Base-by-base conservation (phyloP, 2,888 invertebrate genomes). In the Aromia moschata region DNA sequence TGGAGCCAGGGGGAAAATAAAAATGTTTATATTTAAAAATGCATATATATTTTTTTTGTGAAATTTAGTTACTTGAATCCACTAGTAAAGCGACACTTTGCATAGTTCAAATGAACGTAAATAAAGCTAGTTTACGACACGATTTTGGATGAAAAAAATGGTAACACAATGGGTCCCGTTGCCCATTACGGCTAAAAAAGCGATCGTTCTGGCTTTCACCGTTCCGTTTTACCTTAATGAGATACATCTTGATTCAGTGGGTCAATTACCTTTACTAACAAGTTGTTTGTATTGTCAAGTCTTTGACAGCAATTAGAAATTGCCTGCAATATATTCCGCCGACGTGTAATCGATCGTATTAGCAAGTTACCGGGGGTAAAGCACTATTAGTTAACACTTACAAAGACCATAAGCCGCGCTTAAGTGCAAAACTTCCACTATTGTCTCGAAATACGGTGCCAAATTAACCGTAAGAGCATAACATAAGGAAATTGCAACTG, bases 301-400 rank as follows among this genome's bases (percentile, higher is more conserved):
- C 16, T 41, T 37, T 58, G 54, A 40, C 58, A 58, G 47, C 53
- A 53, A 54, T 58, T 58, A 58, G 58, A 47, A 46, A 58, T 58
- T 45, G 38, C 53, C 25, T 38, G 53, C 41, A 16, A 58, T 58
- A 58, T 49, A 56, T 61, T 51, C 46, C 47, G 31, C 45, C 54
- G 60, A 46, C 41, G 40, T 49, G 54, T 49, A 43, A 58, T 55
- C 61, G 58, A 61, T 61, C 36, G 49, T 47, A 52, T 55, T 51
- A 57, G 49, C 54, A 55, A 53, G 60, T 56, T 56, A 40, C 45
- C 54, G 20, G 36, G n/a, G 53, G 40, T 47, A 43, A 47, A 53
- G 43, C 16, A 47, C 46, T 18, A 47, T 47, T 31, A 53, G 46
- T 56, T 57, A 57, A 44, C 58, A 47, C 44, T 47, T 52, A 33